Evolutionary conservation across 2,888 invertebrate species (phyloP).

Genomic region (Drosophila incognita): DNA sequence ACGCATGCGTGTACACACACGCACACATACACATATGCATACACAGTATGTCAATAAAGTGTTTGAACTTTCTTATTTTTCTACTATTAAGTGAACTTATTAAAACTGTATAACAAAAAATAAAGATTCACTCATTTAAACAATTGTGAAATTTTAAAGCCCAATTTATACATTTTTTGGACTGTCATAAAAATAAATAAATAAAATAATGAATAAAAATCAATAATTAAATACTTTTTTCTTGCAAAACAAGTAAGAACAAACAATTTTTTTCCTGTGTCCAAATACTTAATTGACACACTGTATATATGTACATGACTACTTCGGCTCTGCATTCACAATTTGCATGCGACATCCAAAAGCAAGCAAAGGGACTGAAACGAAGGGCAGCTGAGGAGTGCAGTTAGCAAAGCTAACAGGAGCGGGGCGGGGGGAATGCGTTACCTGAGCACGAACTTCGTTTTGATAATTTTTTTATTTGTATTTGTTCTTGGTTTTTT

Average conservation of each 20-base stretch:
- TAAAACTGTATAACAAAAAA: no score
- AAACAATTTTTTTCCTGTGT: accelerated
- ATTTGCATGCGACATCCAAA: slow-evolving; percentile 53
- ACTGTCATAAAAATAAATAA: no score
- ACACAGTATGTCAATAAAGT: no score
- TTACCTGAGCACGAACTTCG: slow-evolving; percentile 61
- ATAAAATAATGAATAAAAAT: no score
- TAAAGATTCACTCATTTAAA: no score
- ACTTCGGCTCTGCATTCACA: slow-evolving; percentile 28
- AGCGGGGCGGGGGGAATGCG: not conserved
- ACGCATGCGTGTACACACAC: slow-evolving; percentile 55
- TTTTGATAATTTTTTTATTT: slow-evolving; percentile 57
- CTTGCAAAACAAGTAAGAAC: no score
- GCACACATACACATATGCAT: not conserved
- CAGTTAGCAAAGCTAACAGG: not conserved
- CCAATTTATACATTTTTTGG: no score
- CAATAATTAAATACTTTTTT: no score
- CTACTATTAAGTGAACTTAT: no score
- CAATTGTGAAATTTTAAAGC: no score
- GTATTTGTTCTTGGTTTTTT: slow-evolving; percentile 13
- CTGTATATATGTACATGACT: not conserved
- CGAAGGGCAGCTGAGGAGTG: not conserved
- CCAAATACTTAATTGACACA: no score
- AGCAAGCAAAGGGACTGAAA: not conserved
- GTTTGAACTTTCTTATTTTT: no score